Base-by-base conservation (phyloP, 2,888 invertebrate genomes). In the Cyrtodaria siliqua region DNA sequence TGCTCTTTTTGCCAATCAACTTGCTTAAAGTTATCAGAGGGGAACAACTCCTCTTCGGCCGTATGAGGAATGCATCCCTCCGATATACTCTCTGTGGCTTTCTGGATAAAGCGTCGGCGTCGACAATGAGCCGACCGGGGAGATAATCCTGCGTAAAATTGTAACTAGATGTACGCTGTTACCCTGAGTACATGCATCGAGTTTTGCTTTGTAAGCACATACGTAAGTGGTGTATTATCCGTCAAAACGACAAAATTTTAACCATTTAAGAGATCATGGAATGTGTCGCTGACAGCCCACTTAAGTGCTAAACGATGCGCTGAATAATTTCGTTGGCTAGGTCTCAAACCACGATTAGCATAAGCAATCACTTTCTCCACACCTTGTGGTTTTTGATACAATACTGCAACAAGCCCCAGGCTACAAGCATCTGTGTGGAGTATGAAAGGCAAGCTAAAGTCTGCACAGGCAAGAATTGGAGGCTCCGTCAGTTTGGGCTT, bases 181-280 rank as follows among this genome's bases (percentile, higher is more conserved):
- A 79, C 79, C 74, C 75, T 33, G 33, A 33, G 33, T 8, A 33
- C 33, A 33, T 9, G 75, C 68, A 59, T 75, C 79, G 8, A 79
- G 29, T 26, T 72, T 69, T 14, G 73, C 76, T 9, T 57, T 9
- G 76, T 61, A 14, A 59, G 14, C 9, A 57, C 59, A 62, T 80
- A 77, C 1, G 67, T 80, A 12, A 80, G 50, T 16, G 75, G 79
- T 33, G 75, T 75, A 49, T 72, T 73, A 40, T 77, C 76, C 20
- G 80, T 69, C 0, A 20, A 4, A 0, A 62, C 55, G 2, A 23
- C 44, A 29, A 69, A 69, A 3, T 14, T 27, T 23, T 29, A 62
- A 24, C 67, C 67, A 24, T 59, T 71, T n/a, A 75, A 56, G 33
- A 73, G 77, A 38, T 77, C 76, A 49, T 73, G 52, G 40, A 72